Conservation (phyloP, 2,888 invertebrate species). For the Mycogona germanica region DNA sequence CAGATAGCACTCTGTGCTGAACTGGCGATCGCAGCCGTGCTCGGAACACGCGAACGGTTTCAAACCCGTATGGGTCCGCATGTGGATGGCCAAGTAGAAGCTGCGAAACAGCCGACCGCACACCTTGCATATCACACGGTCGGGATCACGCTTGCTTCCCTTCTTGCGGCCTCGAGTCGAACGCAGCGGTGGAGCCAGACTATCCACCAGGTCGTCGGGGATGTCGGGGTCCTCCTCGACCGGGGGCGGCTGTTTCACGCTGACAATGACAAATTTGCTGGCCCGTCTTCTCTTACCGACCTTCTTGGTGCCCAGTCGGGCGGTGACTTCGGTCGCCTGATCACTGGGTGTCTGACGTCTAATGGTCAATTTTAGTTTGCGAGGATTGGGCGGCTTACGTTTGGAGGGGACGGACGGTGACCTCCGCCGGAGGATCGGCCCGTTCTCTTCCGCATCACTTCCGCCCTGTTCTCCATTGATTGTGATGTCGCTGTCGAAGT, state of each 20-base stretch:
- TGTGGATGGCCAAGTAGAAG: conserved; percentile 8
- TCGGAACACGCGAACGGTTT: conserved; percentile 3
- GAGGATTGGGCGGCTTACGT: conserved; percentile 8
- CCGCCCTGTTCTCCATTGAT: not conserved
- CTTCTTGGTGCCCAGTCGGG: conserved; percentile 4
- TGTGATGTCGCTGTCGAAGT: not conserved
- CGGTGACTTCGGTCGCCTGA: not conserved
- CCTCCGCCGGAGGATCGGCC: not conserved
- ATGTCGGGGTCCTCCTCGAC: not conserved
- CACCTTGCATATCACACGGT: not conserved
- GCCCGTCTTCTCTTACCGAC: not conserved
- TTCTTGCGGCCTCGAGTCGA: not conserved
- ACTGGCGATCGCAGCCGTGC: not conserved
- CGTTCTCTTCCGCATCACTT: not conserved
- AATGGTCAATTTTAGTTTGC: conserved; percentile 1
- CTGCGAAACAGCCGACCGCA: conserved; percentile 7
- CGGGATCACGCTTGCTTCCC: not conserved
- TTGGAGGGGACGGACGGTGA: conserved; percentile 9
- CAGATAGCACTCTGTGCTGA: conserved; percentile 8
- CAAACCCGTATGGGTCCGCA: conserved; percentile 10
- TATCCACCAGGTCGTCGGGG: not conserved
- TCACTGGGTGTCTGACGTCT: conserved; percentile 3
- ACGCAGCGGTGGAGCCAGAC: not conserved
- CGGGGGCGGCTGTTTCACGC: no score
- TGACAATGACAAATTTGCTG: no score